phyloP scores from a whole-genome alignment of 1,140 invertebrate genomes.

The Nylanderia fulva region DNA sequence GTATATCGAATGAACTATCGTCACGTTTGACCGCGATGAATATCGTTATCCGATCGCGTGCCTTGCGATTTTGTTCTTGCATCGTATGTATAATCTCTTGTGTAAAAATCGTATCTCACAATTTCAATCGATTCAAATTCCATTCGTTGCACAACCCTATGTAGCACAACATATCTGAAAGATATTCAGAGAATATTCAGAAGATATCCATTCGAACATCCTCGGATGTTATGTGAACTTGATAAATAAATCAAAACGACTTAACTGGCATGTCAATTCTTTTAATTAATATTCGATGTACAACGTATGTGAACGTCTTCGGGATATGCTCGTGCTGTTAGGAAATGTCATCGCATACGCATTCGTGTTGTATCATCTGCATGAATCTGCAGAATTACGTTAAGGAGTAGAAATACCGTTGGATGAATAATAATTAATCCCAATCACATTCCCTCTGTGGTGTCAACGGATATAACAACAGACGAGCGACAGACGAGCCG shows the following conservation, averaged over 20 bases:
- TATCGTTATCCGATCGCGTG: constrained; percentile 33
- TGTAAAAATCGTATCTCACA: neutral
- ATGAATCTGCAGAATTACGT: neutral
- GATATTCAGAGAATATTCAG: no score
- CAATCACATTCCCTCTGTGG: neutral
- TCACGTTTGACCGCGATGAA: constrained; percentile 34
- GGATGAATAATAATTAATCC: constrained; percentile 22
- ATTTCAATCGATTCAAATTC: neutral
- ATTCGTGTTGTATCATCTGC: neutral
- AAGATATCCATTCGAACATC: no score
- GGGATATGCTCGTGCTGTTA: no score
- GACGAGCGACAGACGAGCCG: neutral
- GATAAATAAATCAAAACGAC: no score
- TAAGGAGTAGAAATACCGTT: neutral
- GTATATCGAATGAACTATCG: constrained; percentile 45
- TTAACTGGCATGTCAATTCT: no score
- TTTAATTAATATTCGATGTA: no score
- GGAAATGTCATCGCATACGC: no score
- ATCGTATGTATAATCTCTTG: neutral
- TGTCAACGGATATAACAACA: neutral
- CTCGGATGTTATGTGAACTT: no score
- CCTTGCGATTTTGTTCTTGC: neutral
- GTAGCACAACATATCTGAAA: no score
- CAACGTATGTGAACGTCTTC: no score
- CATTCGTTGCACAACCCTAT: neutral